Conservation (phyloP, 2,797 vertebrate species). For the Vireo griseus region DNA sequence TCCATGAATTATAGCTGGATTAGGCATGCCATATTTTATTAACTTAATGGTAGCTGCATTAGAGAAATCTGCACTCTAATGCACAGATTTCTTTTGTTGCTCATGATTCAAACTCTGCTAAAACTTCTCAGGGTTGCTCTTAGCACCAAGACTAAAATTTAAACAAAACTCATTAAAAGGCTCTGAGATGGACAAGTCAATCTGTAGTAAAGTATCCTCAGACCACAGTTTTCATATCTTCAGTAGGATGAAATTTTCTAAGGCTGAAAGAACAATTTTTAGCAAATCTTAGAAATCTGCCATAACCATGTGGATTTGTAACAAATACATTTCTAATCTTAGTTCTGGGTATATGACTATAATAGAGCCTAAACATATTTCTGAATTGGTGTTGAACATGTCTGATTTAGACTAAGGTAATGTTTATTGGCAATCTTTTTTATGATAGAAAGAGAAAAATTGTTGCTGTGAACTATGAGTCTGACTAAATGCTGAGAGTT, state of each 20-base stretch:
- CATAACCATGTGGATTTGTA: not conserved
- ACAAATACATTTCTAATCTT: not conserved
- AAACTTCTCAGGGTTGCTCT: not conserved
- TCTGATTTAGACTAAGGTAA: not conserved
- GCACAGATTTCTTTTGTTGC: not conserved
- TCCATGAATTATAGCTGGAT: not conserved
- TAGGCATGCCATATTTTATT: constrained; percentile 25
- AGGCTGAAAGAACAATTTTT: not conserved
- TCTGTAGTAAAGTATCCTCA: not conserved
- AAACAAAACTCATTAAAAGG: not conserved
- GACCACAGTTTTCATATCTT: not conserved
- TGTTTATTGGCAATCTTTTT: not conserved
- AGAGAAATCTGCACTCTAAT: not conserved
- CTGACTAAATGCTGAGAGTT: not conserved
- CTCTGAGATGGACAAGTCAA: not conserved
- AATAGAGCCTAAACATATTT: not conserved
- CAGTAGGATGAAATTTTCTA: not conserved
- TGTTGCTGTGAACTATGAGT: not conserved
- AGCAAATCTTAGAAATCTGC: not conserved
- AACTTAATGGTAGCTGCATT: not conserved
- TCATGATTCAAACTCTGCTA: not conserved
- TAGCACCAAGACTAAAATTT: not conserved
- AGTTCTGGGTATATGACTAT: not conserved
- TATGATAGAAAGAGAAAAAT: not conserved
- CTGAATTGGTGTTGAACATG: not conserved